Base-by-base conservation (phyloP, 2,113 vertebrate species). In the Equus przewalskii region DNA sequence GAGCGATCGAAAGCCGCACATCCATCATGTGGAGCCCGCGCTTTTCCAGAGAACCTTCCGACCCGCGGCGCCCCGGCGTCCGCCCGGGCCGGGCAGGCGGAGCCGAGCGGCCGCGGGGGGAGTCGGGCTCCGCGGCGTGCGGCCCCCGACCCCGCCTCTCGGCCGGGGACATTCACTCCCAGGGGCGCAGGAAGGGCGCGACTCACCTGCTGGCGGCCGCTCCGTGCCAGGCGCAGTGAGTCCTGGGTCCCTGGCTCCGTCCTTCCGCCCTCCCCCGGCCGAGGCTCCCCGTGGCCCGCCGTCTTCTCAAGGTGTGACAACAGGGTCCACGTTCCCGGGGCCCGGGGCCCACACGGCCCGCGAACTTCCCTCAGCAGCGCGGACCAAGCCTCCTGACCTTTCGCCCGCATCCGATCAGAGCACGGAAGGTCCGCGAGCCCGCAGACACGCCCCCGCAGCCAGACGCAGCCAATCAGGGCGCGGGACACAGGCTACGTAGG, bases 301-400 rank as follows among this genome's bases (percentile, higher is more conserved):
- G 64, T 9, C 36, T 30, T 5, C 46, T 36, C 0, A 19, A 14
- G 21, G 26, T 0, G 24, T 6, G 28, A 19, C 28, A 14, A 24
- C 26, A 1, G 6, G 11, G 3, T 9, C 16, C 26, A 0, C 6
- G 1, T 30, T 5, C 5, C 24, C n/a, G 6, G 7, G 3, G 22
- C 16, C 26, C 0, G 7, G 1, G n/a, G 2, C 7, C 19, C 28
- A 8, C 3, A 15, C 1, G 0, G 0, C 46, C 3, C 0, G 1
- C 11, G 3, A 60, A 7, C 4, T 80, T 8, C 21, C 41, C 67
- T 13, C 60, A 1, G 24, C 33, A 1, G 28, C 1, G 7, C 8
- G 0, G 4, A 58, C 36, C 62, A 6, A 3, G 18, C 7, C 24
- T 14, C 89, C 36, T 0, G 58, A 41, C 62, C 14, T 15, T 81